Percentiles rank a stretch among this genome's conserved stretches.
Conservation (phyloP, 1,140 invertebrate genomes). For the Matsumurasca onukii region DNA sequence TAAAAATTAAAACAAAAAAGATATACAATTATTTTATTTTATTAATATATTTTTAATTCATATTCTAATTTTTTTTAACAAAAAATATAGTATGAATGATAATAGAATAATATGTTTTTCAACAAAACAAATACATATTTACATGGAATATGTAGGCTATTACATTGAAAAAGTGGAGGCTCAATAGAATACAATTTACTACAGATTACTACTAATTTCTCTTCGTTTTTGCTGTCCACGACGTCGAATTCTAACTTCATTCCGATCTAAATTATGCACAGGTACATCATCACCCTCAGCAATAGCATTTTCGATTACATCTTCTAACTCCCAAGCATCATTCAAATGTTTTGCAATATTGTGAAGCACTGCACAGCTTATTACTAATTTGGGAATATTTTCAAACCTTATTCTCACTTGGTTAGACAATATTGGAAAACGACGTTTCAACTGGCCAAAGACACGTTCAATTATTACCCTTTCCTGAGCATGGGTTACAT, state of each 20-base stretch:
- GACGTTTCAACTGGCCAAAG: slow-evolving; percentile 17
- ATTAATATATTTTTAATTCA: background rate
- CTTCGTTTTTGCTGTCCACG: background rate
- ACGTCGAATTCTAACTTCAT: background rate
- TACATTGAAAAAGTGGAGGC: too few relatives aligned
- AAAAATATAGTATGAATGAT: background rate
- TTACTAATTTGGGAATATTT: slow-evolving; percentile 19
- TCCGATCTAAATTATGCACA: background rate
- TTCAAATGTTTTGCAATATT: slow-evolving; percentile 15
- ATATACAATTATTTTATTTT: too few relatives aligned
- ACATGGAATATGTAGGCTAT: too few relatives aligned
- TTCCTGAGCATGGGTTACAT: slow-evolving; percentile 4
- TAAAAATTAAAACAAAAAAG: too few relatives aligned
- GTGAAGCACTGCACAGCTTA: background rate
- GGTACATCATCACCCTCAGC: background rate
- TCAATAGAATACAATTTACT: too few relatives aligned
- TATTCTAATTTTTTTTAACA: background rate
- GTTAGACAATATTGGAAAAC: slow-evolving; percentile 1
- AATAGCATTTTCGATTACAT: background rate
- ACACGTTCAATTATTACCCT: background rate
- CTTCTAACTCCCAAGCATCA: slow-evolving; percentile 1
- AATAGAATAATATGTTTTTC: background rate
- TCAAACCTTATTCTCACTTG: background rate
- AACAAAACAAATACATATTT: background rate
- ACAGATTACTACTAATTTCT: slow-evolving; percentile 7